phyloP scores from a whole-genome alignment of 2,113 vertebrate genomes.

The Elgaria multicarinata region DNA sequence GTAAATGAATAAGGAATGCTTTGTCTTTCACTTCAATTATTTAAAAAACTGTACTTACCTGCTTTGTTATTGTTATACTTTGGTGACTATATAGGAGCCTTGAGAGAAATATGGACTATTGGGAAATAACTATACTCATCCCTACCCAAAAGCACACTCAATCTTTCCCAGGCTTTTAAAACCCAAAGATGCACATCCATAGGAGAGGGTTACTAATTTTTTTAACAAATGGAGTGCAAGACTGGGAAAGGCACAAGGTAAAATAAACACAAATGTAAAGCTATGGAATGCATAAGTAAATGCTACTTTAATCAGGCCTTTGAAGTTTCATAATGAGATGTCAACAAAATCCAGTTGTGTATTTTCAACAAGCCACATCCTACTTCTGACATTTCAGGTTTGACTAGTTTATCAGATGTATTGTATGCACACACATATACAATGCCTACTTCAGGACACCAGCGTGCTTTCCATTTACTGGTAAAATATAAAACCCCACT shows the following conservation, averaged over 20 bases:
- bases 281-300: background rate
- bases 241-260: background rate
- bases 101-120: background rate
- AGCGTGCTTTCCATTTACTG: background rate
- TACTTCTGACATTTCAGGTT: constrained; percentile 1
- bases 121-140: background rate
- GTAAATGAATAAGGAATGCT: background rate
- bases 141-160: background rate
- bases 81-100: background rate
- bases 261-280: background rate
- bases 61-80: background rate
- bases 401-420: background rate
- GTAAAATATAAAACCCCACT: background rate
- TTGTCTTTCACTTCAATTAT: background rate
- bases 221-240: background rate
- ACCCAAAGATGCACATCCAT: background rate
- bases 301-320: background rate
- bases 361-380: background rate
- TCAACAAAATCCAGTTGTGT: background rate
- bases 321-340: constrained; percentile 12
- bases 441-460: background rate
- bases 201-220: background rate
- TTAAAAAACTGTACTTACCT: background rate
- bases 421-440: background rate
- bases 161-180: background rate